A percentile compares a stretch with the other conserved stretches of the same genome.
Conservation (phyloP, 1,140 invertebrate species). For the Episyrphus balteatus region DNA sequence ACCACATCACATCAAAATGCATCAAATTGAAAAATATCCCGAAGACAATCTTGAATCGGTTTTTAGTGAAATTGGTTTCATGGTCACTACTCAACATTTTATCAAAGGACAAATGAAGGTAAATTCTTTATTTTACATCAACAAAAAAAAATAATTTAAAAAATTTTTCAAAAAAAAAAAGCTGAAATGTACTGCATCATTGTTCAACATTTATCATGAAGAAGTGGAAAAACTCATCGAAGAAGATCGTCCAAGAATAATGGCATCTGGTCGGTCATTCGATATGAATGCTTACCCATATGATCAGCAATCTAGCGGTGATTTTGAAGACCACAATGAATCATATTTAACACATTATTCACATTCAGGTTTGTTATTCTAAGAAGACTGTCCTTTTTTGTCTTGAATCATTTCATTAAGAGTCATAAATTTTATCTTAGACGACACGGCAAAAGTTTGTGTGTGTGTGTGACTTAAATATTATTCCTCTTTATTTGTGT, state of each 20-base stretch:
- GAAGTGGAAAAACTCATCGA: constrained; percentile 34
- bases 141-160: neutral
- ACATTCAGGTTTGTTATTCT: constrained; percentile 19
- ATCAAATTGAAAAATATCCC: constrained; percentile 28
- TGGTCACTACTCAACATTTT: constrained; percentile 44
- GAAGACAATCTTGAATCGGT: constrained; percentile 30
- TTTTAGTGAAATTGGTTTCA: constrained; percentile 39
- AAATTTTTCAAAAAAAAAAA: constrained; percentile 9
- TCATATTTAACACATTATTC: constrained; percentile 31
- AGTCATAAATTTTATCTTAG: no score
- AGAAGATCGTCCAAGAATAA: constrained; percentile 32
- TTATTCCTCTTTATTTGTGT: no score
- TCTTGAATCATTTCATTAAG: no score
- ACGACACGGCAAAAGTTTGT: no score
- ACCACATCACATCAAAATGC: constrained; percentile 32
- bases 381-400: no score
- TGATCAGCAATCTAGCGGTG: constrained; percentile 21
- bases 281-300: constrained; percentile 29
- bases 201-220: constrained; percentile 35
- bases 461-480: no score
- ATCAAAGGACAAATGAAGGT: constrained; percentile 42
- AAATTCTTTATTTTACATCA: constrained; percentile 2
- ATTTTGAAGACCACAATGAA: constrained; percentile 32
- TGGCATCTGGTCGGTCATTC: constrained; percentile 33
- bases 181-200: constrained; percentile 33